phyloP scores from a whole-genome alignment of 2,113 vertebrate species.

The Delphinapterus leucas region DNA sequence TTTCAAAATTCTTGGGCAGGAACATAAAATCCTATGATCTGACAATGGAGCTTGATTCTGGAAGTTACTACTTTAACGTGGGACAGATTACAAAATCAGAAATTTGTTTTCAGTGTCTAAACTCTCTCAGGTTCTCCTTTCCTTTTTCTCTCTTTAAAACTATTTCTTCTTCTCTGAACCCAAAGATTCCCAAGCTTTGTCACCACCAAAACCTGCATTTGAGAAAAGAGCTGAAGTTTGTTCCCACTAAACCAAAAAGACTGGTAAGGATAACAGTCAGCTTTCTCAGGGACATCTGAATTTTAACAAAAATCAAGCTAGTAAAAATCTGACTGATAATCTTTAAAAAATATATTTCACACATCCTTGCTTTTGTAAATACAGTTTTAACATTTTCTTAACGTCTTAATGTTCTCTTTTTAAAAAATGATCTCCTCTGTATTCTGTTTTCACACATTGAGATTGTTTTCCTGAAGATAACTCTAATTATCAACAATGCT shows the following conservation, averaged over 20 bases:
- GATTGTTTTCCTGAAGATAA: not conserved
- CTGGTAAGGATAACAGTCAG: not conserved
- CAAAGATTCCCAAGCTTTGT: not conserved
- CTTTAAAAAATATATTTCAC: not conserved
- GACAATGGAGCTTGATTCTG: not conserved
- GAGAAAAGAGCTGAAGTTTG: not conserved
- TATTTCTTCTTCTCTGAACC: not conserved
- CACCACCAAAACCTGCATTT: not conserved
- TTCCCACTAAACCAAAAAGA: not conserved
- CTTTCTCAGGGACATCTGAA: not conserved
- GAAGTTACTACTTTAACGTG: not conserved
- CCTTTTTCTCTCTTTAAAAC: not conserved
- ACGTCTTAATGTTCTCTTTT: not conserved
- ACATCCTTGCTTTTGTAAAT: not conserved
- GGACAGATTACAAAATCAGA: not conserved
- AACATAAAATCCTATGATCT: constrained; percentile 25
- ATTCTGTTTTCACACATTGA: not conserved
- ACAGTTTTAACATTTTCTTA: not conserved
- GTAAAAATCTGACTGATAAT: not conserved
- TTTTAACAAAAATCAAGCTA: not conserved
- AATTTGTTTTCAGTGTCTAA: not conserved
- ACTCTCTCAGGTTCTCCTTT: not conserved
- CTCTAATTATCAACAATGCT: not conserved
- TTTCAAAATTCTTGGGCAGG: constrained; percentile 7
- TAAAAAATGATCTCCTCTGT: not conserved